These are phyloP conservation scores for Hyles vespertilio DNA, from an alignment of 1,140 invertebrate genomes.

Conservation along the genomic window DNA sequence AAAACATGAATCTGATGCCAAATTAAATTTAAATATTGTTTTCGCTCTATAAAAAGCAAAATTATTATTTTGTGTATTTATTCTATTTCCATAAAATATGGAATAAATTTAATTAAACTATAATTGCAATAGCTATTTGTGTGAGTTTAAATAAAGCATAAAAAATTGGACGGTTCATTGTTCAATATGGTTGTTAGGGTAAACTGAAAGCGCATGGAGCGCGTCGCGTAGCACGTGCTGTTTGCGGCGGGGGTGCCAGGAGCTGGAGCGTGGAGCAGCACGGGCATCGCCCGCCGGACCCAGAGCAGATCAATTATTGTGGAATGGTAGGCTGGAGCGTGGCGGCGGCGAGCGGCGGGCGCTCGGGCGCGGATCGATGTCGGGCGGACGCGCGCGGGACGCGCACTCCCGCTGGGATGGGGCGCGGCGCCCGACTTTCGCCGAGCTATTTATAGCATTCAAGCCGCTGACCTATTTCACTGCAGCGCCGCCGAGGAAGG, in stretches of 20 bases:
- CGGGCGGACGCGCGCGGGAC: constrained; percentile 41
- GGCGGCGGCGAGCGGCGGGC: constrained; percentile 21
- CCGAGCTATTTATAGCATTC: constrained; percentile 73
- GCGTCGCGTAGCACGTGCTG: constrained; percentile 1
- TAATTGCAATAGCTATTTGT: too few relatives aligned
- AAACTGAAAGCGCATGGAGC: not conserved
- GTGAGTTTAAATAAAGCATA: too few relatives aligned
- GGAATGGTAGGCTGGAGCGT: constrained; percentile 4
- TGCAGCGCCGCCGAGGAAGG: constrained; percentile 70
- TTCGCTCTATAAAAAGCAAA: too few relatives aligned
- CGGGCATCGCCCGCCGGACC: too few relatives aligned
- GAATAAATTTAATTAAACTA: too few relatives aligned
- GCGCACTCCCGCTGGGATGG: constrained; percentile 47
- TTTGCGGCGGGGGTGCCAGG: not conserved
- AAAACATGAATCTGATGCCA: too few relatives aligned
- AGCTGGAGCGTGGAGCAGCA: too few relatives aligned
- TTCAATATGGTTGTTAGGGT: not conserved
- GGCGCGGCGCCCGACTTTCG: constrained; percentile 68
- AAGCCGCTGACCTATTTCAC: constrained; percentile 73
- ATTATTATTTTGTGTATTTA: too few relatives aligned
- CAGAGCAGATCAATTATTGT: too few relatives aligned
- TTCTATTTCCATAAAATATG: too few relatives aligned
- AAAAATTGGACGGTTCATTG: constrained; percentile 2
- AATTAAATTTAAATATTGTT: too few relatives aligned
- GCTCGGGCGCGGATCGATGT: constrained; percentile 54